Evolutionary conservation across 1,140 invertebrate species (phyloP).

Genomic region (Pachyrhynchus sulphureomaculatus): DNA sequence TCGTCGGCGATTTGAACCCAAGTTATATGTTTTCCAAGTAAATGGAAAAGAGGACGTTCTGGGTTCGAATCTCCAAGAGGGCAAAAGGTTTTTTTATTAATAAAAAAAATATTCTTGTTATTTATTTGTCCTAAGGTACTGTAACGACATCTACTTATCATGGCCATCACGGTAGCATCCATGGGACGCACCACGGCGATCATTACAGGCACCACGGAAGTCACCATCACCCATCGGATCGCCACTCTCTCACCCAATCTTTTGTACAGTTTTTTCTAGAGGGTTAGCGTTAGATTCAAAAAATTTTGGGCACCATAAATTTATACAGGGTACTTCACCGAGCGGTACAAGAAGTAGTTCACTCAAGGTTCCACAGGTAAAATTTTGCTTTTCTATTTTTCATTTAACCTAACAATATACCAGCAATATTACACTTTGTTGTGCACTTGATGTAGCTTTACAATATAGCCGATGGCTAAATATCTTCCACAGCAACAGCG

Average conservation of each 20-base stretch:
- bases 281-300: conserved; percentile 52
- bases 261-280: conserved; percentile 73
- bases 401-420: too few species aligned
- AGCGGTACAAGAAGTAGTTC: conserved; percentile 28
- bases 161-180: neutral
- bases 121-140: neutral
- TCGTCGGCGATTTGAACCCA: too few species aligned
- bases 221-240: conserved; percentile 45
- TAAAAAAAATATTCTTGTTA: too few species aligned
- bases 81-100: too few species aligned
- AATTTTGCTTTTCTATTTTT: too few species aligned
- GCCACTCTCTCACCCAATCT: conserved; percentile 67
- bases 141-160: neutral
- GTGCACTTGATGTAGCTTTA: too few species aligned
- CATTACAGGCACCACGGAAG: conserved; percentile 17
- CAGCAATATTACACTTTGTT: too few species aligned
- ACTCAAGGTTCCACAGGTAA: conserved; percentile 38
- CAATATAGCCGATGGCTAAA: too few species aligned
- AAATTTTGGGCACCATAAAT: conserved; percentile 10
- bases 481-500: too few species aligned
- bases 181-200: conserved; percentile 1
- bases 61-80: too few species aligned
- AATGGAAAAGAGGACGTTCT: too few species aligned
- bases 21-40: too few species aligned
- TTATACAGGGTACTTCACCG: conserved; percentile 8